These are phyloP conservation scores for Cyprinodon tularosa DNA, from an alignment of 2,113 vertebrate species.

Conservation along the genomic window DNA sequence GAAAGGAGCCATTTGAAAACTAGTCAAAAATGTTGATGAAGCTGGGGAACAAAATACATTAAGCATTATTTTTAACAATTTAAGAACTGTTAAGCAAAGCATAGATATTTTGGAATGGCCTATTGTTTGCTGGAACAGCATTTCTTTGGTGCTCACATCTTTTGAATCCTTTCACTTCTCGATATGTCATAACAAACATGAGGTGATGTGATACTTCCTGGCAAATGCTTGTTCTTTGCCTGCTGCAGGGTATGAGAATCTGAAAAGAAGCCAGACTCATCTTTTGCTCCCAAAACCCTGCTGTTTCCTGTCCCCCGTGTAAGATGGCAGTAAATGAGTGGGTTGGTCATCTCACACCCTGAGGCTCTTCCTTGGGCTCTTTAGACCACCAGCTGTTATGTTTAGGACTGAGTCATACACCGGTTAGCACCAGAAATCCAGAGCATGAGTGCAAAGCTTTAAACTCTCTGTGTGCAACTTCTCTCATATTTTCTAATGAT, in stretches of 20 bases:
- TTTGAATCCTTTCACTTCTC: slow-evolving; percentile 15
- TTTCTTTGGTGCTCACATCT: slow-evolving; percentile 40
- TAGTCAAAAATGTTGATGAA: slow-evolving; percentile 22
- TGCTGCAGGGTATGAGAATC: slow-evolving; percentile 50
- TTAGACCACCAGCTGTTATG: slow-evolving; percentile 77
- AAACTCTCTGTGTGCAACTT: slow-evolving; percentile 37
- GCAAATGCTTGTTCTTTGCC: slow-evolving; percentile 53
- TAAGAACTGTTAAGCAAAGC: slow-evolving; percentile 8
- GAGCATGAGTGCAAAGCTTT: slow-evolving; percentile 36
- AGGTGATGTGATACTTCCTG: slow-evolving; percentile 55
- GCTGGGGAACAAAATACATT: slow-evolving; percentile 27
- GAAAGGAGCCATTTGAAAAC: slow-evolving; percentile 32
- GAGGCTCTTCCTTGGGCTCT: slow-evolving; percentile 64
- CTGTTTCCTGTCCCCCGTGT: slow-evolving; percentile 63
- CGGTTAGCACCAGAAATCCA: slow-evolving; percentile 62
- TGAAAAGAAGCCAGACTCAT: slow-evolving; percentile 62
- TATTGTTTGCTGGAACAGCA: slow-evolving; percentile 10
- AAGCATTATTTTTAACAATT: slow-evolving; percentile 23
- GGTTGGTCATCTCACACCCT: slow-evolving; percentile 70
- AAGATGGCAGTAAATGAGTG: slow-evolving; percentile 71
- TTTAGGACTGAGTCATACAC: slow-evolving; percentile 68
- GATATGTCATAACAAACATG: slow-evolving; percentile 43
- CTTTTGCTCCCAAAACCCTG: slow-evolving; percentile 55
- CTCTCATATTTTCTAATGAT: not conserved
- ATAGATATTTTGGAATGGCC: slow-evolving; percentile 6